Evolutionary conservation across 2,888 invertebrate genomes (phyloP).

Genomic region (Melieria picta): DNA sequence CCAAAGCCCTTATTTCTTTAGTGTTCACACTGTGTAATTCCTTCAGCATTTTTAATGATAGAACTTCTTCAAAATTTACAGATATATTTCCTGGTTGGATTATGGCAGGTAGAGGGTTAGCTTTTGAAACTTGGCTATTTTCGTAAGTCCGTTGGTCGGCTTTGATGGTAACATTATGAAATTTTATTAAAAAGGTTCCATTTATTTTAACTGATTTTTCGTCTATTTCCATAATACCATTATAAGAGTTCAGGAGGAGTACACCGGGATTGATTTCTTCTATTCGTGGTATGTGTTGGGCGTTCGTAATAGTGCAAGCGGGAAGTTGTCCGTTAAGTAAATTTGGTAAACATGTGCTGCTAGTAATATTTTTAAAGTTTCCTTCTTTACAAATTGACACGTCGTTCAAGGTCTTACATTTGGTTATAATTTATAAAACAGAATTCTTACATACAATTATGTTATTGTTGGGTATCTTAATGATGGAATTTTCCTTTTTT

Average conservation of each 20-base stretch:
- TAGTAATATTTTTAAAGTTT: conserved; percentile 5
- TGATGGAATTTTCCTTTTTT: not conserved
- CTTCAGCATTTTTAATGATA: conserved; percentile 36
- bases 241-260: conserved; percentile 40
- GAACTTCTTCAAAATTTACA: conserved; percentile 31
- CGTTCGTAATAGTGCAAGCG: not conserved
- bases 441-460: conserved; percentile 14
- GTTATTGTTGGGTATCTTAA: not conserved
- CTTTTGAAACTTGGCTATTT: conserved; percentile 25
- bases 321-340: not conserved
- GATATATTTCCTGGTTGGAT: conserved; percentile 32
- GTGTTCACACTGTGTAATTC: conserved; percentile 36
- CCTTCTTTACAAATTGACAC: conserved; percentile 3
- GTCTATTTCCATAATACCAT: conserved; percentile 13
- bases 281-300: conserved; percentile 30
- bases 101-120: conserved; percentile 37
- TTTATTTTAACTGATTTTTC: conserved; percentile 11
- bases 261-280: conserved; percentile 38
- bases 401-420: conserved; percentile 9
- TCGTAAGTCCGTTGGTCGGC: conserved; percentile 31
- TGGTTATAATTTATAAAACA: not conserved
- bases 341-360: conserved; percentile 2
- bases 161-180: conserved; percentile 29
- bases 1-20: conserved; percentile 22
- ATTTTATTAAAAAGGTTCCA: conserved; percentile 30